Evolutionary conservation across 2,797 vertebrate species (phyloP).

Genomic region (Myotis pilosus): DNA sequence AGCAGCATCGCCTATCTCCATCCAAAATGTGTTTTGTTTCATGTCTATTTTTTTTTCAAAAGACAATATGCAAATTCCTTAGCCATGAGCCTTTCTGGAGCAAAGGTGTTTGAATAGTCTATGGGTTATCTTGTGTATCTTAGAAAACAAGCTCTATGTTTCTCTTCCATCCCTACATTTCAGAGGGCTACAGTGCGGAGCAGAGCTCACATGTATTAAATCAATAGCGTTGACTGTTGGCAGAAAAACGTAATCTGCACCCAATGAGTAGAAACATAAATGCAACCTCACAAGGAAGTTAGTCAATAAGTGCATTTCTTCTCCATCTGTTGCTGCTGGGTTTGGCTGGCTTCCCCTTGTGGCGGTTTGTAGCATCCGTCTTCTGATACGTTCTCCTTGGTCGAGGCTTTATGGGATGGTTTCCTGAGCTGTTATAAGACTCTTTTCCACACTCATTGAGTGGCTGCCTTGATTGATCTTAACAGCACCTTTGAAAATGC

Average conservation of each 20-base stretch:
- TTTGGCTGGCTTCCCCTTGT: slow-evolving; percentile 63
- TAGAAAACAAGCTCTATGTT: background rate
- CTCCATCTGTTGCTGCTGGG: slow-evolving; percentile 58
- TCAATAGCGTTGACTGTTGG: slow-evolving; percentile 53
- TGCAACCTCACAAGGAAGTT: slow-evolving; percentile 33
- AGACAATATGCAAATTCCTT: slow-evolving; percentile 50
- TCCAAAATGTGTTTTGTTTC: slow-evolving; percentile 37
- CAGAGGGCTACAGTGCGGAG: background rate
- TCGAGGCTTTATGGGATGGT: slow-evolving; percentile 50
- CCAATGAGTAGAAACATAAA: slow-evolving; percentile 63
- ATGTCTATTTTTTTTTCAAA: slow-evolving; percentile 46
- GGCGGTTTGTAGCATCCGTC: slow-evolving; percentile 46
- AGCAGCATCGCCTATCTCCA: background rate
- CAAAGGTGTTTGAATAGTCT: background rate
- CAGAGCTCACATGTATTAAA: slow-evolving; percentile 20
- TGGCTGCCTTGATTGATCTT: slow-evolving; percentile 56
- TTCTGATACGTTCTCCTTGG: slow-evolving; percentile 38
- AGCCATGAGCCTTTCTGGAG: background rate
- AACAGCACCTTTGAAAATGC: slow-evolving; percentile 66
- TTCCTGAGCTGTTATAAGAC: slow-evolving; percentile 58
- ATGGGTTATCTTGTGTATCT: background rate
- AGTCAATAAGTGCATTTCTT: slow-evolving; percentile 62
- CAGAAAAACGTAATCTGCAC: slow-evolving; percentile 58
- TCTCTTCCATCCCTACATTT: background rate
- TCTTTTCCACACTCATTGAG: slow-evolving; percentile 67